Evolutionary conservation across 2,888 invertebrate species (phyloP).

Genomic region (Acleris sparsana): DNA sequence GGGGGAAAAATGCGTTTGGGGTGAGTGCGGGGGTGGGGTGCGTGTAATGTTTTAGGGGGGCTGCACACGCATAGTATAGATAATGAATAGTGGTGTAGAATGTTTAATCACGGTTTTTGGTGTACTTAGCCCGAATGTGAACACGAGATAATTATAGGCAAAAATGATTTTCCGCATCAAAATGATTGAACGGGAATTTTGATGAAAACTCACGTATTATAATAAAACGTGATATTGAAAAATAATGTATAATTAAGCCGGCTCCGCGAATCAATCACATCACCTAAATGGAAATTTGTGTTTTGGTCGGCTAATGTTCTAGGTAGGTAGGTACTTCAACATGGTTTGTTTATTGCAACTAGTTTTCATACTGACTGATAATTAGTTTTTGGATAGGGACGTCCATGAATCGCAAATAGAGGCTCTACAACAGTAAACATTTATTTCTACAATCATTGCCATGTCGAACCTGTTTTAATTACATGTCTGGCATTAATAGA

Average conservation of each 20-base stretch:
- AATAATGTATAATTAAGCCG: conserved; percentile 24
- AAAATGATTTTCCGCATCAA: conserved; percentile 72
- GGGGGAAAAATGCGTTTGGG: conserved; percentile 79
- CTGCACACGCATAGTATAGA: conserved; percentile 59
- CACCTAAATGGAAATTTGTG: conserved; percentile 26
- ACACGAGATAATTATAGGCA: conserved; percentile 74
- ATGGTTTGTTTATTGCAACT: not conserved
- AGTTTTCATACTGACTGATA: not conserved
- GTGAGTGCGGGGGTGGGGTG: conserved; percentile 56
- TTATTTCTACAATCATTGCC: too few species aligned
- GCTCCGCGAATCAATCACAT: conserved; percentile 16
- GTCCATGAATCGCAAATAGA: not conserved
- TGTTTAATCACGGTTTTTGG: conserved; percentile 79
- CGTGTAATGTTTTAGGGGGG: conserved; percentile 80
- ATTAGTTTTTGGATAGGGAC: not conserved
- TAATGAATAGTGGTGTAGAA: conserved; percentile 80
- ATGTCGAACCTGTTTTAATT: too few species aligned
- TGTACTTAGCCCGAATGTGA: conserved; percentile 69
- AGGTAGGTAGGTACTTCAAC: conserved; percentile 1
- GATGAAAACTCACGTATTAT: conserved; percentile 44
- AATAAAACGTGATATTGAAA: conserved; percentile 30
- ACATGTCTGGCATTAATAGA: too few species aligned
- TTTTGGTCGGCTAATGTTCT: conserved; percentile 21
- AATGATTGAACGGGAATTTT: conserved; percentile 59
- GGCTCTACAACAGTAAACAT: too few species aligned